Evolutionary conservation across 2,797 vertebrate species (phyloP).

Genomic region (Zalophus californianus): DNA sequence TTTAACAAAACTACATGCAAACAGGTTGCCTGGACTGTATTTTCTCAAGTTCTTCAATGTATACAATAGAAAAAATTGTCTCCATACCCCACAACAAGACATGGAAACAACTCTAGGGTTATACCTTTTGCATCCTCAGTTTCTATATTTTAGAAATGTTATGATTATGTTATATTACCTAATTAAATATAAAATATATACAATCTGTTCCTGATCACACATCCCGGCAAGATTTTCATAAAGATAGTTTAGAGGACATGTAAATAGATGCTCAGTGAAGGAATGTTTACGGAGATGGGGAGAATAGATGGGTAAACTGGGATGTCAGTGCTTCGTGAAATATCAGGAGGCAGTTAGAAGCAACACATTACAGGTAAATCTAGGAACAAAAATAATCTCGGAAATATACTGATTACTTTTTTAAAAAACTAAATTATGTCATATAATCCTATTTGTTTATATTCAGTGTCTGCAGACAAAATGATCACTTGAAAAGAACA

Average conservation of each 20-base stretch:
- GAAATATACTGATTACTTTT: not conserved
- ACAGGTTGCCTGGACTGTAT: not conserved
- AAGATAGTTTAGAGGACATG: not conserved
- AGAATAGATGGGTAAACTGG: not conserved
- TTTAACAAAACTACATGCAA: constrained; percentile 43
- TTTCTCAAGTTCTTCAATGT: not conserved
- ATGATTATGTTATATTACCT: constrained; percentile 61
- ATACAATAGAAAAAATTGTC: constrained; percentile 7
- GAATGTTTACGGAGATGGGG: not conserved
- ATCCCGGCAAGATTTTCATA: not conserved
- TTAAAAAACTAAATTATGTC: not conserved
- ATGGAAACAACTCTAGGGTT: not conserved
- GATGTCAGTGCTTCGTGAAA: rapidly evolving
- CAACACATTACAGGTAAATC: not conserved
- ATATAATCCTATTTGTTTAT: not conserved
- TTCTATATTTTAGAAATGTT: constrained; percentile 74
- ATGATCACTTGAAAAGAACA: not conserved
- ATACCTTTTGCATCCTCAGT: constrained; percentile 59
- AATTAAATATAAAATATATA: not conserved
- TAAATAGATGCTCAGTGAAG: not conserved
- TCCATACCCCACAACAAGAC: not conserved
- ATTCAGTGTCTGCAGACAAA: not conserved
- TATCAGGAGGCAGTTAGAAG: not conserved
- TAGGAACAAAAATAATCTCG: not conserved
- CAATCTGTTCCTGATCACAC: not conserved